Evolutionary conservation across 2,888 invertebrate species (phyloP), one percentile per base, ranked within the genome.

Genomic region (Liposcelis brunnea): DNA sequence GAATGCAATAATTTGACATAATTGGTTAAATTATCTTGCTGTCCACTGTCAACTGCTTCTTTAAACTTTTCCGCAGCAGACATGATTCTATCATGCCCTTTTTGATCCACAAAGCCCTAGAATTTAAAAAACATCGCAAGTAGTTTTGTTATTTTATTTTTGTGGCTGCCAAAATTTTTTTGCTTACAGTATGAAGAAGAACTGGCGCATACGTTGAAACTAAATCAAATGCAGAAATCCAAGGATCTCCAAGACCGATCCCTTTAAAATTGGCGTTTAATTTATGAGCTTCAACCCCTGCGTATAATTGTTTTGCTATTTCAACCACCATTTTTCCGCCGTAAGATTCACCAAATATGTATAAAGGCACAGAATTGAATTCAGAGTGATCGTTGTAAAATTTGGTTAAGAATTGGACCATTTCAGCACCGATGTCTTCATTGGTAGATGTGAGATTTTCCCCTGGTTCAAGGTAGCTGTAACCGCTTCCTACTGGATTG

Each of bases 241-340:
- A 91, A 0, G 89, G 77, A 61, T 90, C 90, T 2, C 89, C 89
- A 60, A 91, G 69, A 1, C 76, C 81, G 16, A 91, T 74, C 1
- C 89, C 89, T 55, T 70, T 68, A 43, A 93, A 68, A 53, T 82
- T 80, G 33, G 77, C 77, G 37, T 66, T 63, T 18, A 85, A 71
- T 31, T 69, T 67, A 1, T 73, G 74, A 0, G 61, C 61, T 50
- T 69, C 57, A 2, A 8, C 49, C 53, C 67, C 68, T 55, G 65
- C 57, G 46, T 61, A 55, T 31, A 70, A 55, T 19, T 58, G 57
- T 37, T 65, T 59, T 7, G 80, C 85, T 60, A 90, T 87, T 55
- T 85, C 85, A 1, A 81, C 75, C 0, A 84, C 80, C 87, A 90
- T 90, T 66, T 91, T 93, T 2, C 90, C 91, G 14, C 91, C 91